Conservation (phyloP, 37 sponge, comb jelly and placozoan genomes). For the Cladorhizidae sp. region DNA sequence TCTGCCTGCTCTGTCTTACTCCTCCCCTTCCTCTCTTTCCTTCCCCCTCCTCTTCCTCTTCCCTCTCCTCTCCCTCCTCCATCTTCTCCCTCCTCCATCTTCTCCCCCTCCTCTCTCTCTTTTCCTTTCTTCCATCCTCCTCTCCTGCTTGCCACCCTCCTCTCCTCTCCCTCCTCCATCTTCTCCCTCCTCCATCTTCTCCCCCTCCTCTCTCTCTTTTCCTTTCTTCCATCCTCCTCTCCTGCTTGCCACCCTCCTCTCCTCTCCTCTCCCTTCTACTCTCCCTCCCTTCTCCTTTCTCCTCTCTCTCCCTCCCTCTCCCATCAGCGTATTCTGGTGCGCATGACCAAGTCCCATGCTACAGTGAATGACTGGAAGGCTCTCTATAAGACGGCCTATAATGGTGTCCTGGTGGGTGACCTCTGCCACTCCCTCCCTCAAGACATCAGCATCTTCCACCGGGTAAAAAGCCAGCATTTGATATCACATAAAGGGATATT, state of each 20-base stretch:
- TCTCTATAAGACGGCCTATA: conserved; percentile 87
- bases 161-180: neutral
- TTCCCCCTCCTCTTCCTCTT: no score
- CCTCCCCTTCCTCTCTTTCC: no score
- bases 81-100: no score
- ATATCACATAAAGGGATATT: no score
- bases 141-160: neutral
- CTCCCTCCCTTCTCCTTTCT: neutral
- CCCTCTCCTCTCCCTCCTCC: no score
- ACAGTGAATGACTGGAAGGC: conserved; percentile 88
- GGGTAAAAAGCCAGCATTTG: conserved; percentile 24
- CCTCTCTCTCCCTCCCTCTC: neutral
- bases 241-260: no score
- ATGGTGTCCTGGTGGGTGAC: conserved; percentile 83
- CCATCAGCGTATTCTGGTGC: conserved; percentile 71
- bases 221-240: neutral
- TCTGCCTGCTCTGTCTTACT: no score
- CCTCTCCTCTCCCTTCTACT: neutral
- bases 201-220: neutral
- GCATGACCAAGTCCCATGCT: conserved; percentile 74
- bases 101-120: no score
- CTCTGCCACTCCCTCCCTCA: conserved; percentile 71
- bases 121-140: neutral
- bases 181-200: neutral
- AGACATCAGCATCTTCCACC: conserved; percentile 63